Evolutionary conservation across 1,140 invertebrate genomes (phyloP), one percentile per base, ranked within the genome.

Genomic region (Melitaea cinxia): DNA sequence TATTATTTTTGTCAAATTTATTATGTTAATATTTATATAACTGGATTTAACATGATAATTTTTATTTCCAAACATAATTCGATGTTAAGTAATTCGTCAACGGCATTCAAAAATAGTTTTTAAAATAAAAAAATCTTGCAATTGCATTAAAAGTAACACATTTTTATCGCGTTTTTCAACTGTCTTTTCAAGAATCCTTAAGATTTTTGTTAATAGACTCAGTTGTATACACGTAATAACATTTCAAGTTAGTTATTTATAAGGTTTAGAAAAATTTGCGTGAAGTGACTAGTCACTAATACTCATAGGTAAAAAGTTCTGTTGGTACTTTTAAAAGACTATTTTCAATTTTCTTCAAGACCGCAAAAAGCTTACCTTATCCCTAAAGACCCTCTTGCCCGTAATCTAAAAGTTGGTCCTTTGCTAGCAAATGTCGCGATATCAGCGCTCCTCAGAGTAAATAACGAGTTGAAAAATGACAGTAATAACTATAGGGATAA

Each of bases 391-490:
- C 78, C 37, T 75, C 82, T 76, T 77, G 80, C 80, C 77, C 72
- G 73, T 78, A 83, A 86, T 85, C 83, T 83, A 75, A 81, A 85
- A 85, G 71, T 83, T 80, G 68, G 79, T 63, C 70, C 70, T 85
- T 82, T 79, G 58, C 64, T 62, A 84, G 80, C 80, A 90, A 88
- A 88, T 88, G 81, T 87, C 83, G 76, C 74, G 85, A 80, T 89
- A 90, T 90, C 88, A 87, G 83, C 81, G 78, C 77, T 78, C 64
- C 80, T 80, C 85, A 88, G 85, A 88, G 85, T 90, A 90, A 90
- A 90, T 88, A 90, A 89, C 88, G 83, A 90, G 85, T 89, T 90
- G 88, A 90, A 90, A 90, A 90, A 90, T 90, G 85, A 87, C 86
- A 84, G 88, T 84, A 89, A 90, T 90, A 90, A 90, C 86, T 89